phyloP scores from a whole-genome alignment of 2,113 vertebrate genomes.

The Crotalus tigris region DNA sequence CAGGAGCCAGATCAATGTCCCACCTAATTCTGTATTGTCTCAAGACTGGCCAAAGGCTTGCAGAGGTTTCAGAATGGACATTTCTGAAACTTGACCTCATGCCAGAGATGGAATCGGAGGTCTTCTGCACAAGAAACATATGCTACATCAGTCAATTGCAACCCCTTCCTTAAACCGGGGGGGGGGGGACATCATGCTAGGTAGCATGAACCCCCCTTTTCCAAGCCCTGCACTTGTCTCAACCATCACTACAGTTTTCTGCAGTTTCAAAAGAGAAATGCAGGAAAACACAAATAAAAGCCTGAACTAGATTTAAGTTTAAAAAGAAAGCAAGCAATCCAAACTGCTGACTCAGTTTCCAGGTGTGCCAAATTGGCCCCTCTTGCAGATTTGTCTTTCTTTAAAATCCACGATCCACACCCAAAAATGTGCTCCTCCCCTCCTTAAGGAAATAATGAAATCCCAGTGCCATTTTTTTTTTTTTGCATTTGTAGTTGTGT shows the following conservation, averaged over 20 bases:
- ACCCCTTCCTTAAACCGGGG: neutral
- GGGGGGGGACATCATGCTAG: neutral
- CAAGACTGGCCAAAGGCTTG: neutral
- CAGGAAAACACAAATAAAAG: neutral
- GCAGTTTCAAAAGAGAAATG: neutral
- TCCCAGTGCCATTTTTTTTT: neutral
- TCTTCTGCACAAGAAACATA: neutral
- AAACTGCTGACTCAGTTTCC: neutral
- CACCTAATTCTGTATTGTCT: neutral
- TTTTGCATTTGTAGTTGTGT: neutral
- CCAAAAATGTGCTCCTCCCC: neutral
- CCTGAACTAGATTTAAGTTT: neutral
- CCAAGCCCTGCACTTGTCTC: neutral
- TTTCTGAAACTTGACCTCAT: neutral
- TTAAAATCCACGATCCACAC: neutral
- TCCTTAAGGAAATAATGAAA: neutral
- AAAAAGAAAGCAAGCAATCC: neutral
- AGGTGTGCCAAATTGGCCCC: neutral
- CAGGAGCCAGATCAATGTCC: neutral
- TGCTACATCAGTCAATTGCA: neutral
- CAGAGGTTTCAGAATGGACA: neutral
- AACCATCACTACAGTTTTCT: neutral
- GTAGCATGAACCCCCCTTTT: neutral
- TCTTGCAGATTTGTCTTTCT: neutral
- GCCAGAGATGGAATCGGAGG: neutral